Conservation (phyloP, 2,113 vertebrate genomes). For the Lamprologus ornatipinnis region DNA sequence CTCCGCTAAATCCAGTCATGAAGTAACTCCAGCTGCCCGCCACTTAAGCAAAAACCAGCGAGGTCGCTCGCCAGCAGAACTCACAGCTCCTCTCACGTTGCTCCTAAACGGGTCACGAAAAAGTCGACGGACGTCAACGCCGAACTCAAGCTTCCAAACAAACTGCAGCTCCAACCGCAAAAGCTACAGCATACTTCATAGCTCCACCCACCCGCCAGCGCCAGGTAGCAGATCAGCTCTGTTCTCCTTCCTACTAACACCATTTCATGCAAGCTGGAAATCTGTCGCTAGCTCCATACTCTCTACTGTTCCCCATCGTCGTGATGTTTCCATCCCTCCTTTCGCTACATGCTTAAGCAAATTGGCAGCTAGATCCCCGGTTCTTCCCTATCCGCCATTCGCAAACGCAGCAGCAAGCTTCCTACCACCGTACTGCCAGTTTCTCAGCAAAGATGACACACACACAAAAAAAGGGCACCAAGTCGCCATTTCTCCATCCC, state of each 20-base stretch:
- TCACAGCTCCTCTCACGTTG: not conserved
- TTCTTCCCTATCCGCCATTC: not conserved
- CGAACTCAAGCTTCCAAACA: not conserved
- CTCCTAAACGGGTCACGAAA: not conserved
- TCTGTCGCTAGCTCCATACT: not conserved
- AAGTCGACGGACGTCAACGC: not conserved
- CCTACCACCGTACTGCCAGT: not conserved
- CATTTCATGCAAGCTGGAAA: not conserved
- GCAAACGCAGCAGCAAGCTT: not conserved
- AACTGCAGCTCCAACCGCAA: accelerated
- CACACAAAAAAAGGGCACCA: not conserved
- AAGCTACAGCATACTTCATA: not conserved
- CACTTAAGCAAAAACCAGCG: too few species aligned
- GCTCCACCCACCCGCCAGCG: not conserved
- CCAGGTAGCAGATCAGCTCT: not conserved
- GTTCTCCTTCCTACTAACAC: not conserved
- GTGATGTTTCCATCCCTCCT: not conserved
- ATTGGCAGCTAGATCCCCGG: not conserved
- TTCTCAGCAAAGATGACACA: not conserved
- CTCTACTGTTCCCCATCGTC: not conserved
- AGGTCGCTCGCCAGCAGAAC: not conserved
- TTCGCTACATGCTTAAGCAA: not conserved
- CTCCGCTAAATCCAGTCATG: not conserved
- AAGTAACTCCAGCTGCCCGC: not conserved
- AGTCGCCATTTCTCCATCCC: not conserved